Evolutionary conservation across 2,888 invertebrate genomes (phyloP), one percentile per base, ranked within the genome.

Genomic region (Troides aeacus): DNA sequence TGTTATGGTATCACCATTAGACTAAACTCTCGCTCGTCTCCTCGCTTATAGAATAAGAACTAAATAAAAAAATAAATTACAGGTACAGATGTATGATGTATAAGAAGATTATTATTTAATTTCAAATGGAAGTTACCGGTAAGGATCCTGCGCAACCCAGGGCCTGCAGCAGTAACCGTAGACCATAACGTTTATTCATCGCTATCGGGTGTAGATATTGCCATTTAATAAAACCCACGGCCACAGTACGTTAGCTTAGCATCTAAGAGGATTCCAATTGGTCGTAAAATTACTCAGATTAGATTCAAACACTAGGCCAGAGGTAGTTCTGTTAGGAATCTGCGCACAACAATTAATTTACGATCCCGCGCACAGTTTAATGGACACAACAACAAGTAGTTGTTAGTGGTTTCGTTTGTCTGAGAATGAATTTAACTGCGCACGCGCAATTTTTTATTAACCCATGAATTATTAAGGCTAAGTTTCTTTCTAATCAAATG

Each of bases 231-330:
- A 71, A 70, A 72, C 65, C 72, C 67, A 64, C 68, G 70, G 70
- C 30, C 65, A 62, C 68, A 61, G 67, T 23, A 60, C 64, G 69
- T 66, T 67, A 67, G 72, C 66, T 72, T 71, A n/a, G 64, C 56
- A 65, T 71, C 74, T 78, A 72, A 78, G 77, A 77, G 74, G 76
- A 78, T 77, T 74, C 73, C 71, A 63, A 72, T 71, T 69, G 74
- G 63, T 77, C 75, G 76, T 77, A 74, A 78, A 78, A 74, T 70
- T 65, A 64, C 65, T 60, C 68, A 62, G 68, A 70, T 71, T 72
- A 46, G 61, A 70, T 64, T 57, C 67, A 59, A 66, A 70, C 62
- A 71, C 68, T 66, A 58, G 66, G 60, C 64, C 6, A 39, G 39
- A 39, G 71, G 66, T 61, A 66, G 36, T 57, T 59, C 42, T 60